phyloP scores from a whole-genome alignment of 2,797 vertebrate species.

The Loriculus beryllinus region DNA sequence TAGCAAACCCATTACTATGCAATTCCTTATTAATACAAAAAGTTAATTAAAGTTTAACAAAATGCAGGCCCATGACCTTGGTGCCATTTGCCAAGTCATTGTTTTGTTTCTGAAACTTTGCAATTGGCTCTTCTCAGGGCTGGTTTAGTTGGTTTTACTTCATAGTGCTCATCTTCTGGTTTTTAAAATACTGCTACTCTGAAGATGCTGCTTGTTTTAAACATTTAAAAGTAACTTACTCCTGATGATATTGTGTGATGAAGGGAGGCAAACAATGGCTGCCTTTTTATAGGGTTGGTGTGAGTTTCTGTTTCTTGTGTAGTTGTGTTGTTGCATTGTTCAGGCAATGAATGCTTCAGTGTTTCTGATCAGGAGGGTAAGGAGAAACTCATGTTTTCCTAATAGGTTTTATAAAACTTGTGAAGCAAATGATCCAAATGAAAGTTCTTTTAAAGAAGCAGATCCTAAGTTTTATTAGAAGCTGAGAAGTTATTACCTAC shows the following conservation, averaged over 20 bases:
- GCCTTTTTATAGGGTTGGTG: neutral
- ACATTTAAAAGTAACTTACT: neutral
- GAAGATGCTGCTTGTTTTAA: neutral
- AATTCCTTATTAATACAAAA: neutral
- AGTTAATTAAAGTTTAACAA: neutral
- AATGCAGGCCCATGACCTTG: neutral
- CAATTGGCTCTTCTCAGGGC: neutral
- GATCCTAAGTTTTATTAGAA: neutral
- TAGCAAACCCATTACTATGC: neutral
- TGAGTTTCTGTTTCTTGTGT: neutral
- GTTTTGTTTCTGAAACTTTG: neutral
- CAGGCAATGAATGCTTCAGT: fast-evolving
- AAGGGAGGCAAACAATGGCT: neutral
- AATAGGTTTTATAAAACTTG: neutral
- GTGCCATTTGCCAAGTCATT: neutral
- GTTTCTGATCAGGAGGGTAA: neutral
- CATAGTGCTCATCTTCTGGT: neutral
- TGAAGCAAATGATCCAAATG: neutral
- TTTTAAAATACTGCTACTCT: neutral
- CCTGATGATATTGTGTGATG: neutral
- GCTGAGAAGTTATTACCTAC: neutral
- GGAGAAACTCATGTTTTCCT: neutral
- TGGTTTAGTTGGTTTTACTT: neutral
- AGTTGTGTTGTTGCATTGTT: neutral
- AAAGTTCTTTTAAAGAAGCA: neutral